phyloP scores from a whole-genome alignment of 2,888 invertebrate species.

The Pristionchus exspectatus region DNA sequence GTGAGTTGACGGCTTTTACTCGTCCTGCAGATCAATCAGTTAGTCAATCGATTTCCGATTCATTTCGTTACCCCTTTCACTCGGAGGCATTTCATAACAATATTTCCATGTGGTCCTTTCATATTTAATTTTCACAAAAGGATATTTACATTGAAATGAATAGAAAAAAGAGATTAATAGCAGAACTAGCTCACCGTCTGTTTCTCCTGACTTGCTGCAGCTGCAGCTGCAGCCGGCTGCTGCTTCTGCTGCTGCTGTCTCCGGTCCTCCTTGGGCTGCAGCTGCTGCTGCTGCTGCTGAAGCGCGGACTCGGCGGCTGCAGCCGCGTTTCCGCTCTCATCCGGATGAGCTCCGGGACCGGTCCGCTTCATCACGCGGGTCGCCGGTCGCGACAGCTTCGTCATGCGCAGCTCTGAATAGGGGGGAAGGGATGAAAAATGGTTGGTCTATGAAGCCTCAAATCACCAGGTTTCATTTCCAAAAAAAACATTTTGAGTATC shows the following conservation, averaged over 20 bases:
- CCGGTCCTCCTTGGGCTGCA: background rate
- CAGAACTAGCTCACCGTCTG: background rate
- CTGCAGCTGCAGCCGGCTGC: background rate
- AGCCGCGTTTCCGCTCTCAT: background rate
- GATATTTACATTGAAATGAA: too few relatives aligned
- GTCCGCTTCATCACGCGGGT: constrained; percentile 62
- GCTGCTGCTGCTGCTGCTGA: constrained; percentile 8
- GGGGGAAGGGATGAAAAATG: background rate
- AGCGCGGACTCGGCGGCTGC: background rate
- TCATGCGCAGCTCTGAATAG: constrained; percentile 65
- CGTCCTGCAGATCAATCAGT: too few relatives aligned
- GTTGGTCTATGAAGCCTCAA: background rate
- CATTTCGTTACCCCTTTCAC: too few relatives aligned
- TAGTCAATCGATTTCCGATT: too few relatives aligned
- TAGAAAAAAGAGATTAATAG: too few relatives aligned
- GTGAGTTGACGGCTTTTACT: too few relatives aligned
- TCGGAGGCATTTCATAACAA: too few relatives aligned
- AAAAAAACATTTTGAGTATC: background rate
- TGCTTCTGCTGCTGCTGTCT: background rate
- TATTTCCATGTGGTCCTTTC: too few relatives aligned
- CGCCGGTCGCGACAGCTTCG: constrained; percentile 65
- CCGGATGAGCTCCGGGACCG: background rate
- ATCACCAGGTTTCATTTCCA: background rate
- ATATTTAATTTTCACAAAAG: too few relatives aligned
- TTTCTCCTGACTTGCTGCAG: constrained; percentile 8